Base-by-base conservation (phyloP, 2,888 invertebrate species). In the Pandemis heparana region DNA sequence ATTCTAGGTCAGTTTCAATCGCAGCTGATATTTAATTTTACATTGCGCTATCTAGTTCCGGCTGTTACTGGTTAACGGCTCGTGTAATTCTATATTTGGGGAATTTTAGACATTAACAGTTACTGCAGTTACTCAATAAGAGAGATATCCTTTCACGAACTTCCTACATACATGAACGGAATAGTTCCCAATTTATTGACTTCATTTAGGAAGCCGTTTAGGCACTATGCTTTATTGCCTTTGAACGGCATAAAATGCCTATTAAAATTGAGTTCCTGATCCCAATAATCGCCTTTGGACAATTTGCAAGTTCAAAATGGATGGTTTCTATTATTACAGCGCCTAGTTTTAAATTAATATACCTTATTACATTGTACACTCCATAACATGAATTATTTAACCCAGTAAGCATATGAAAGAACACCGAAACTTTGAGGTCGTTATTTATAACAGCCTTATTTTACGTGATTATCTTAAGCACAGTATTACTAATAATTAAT, bases 31-130 rank as follows among this genome's bases (percentile, higher is more conserved):
- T 73, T 48, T 59, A 65, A 64, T 64, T 63, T 63, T 23, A 73
- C 32, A 70, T 65, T 70, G 74, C 70, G 61, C 41, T 74, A 73
- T 69, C 69, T 74, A 69, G 74, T 74, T 70, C 74, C 74, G 59
- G 64, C 46, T 69, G 23, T 51, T 69, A 59, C 64, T 74, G 38
- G 43, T 73, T 59, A 64, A 59, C 46, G 38, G 68, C 39, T n/a
- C 72, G 56, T 62, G 63, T 73, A 59, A 68, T 23, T 41, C 56
- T 73, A 63, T 73, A 69, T 64, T 48, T 59, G 39, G 64, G 73
- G 68, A 63, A 73, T 63, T 73, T 68, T 46, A 69, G 59, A 32
- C 23, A 32, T 32, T 32, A 32, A 2, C 18, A 59, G 48, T 59
- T 56, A 10, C 1, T 56, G 18, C 1, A 7, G 67, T 67, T 65